phyloP scores from a whole-genome alignment of 2,797 vertebrate genomes.

The Urophycis tenuis region DNA sequence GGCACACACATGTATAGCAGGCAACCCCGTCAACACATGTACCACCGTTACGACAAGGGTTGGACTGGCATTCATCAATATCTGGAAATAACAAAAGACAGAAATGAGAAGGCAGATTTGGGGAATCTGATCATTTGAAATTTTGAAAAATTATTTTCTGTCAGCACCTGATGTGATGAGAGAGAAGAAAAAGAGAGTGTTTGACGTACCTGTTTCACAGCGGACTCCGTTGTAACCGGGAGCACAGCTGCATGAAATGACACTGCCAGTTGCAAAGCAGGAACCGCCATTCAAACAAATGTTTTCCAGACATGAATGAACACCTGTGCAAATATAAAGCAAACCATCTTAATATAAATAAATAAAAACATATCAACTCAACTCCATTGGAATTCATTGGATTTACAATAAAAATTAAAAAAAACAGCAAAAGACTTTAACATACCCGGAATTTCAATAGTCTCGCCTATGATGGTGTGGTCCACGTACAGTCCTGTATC shows the following conservation, averaged over 20 bases:
- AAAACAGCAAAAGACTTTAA: background rate
- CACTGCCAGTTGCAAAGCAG: slow-evolving; percentile 75
- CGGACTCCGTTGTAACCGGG: slow-evolving; percentile 84
- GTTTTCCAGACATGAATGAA: slow-evolving; percentile 76
- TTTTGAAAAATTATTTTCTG: background rate
- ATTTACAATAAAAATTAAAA: background rate
- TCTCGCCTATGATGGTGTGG: slow-evolving; percentile 56
- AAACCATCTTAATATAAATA: slow-evolving; percentile 10
- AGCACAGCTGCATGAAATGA: slow-evolving; percentile 80
- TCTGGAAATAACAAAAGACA: slow-evolving; percentile 64
- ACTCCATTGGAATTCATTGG: background rate
- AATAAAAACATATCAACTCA: background rate
- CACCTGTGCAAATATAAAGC: slow-evolving; percentile 59
- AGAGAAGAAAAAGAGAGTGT: background rate
- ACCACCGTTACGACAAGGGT: slow-evolving; percentile 90
- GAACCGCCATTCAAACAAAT: slow-evolving; percentile 86
- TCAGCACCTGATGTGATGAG: background rate
- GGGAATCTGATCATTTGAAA: background rate
- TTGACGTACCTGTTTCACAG: slow-evolving; percentile 83
- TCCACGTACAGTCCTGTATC: slow-evolving; percentile 36
- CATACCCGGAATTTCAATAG: slow-evolving; percentile 70
- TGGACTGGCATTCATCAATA: slow-evolving; percentile 92
- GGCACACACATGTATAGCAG: slow-evolving; percentile 84
- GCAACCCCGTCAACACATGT: slow-evolving; percentile 86
- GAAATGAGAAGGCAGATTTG: background rate